A percentile compares a stretch with the other conserved stretches of the same genome.
Evolutionary conservation across 2,113 vertebrate species (phyloP).

Genomic region (Nematolebias whitei): DNA sequence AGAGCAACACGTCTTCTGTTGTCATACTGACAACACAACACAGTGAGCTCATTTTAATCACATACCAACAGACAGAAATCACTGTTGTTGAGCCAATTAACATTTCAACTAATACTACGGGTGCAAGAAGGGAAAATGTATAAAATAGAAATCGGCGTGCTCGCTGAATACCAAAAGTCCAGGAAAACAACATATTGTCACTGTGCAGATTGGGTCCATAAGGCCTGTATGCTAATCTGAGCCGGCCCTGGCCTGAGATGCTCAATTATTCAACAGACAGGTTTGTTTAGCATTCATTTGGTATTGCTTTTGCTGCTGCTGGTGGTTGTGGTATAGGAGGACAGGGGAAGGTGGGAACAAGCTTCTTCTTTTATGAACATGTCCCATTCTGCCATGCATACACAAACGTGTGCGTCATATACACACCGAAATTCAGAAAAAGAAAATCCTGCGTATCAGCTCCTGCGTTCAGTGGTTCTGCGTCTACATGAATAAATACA

Average conservation of each 20-base stretch:
- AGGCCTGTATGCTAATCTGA: conserved; percentile 78
- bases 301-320: conserved; percentile 69
- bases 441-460: conserved; percentile 55
- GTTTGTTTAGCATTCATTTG: conserved; percentile 81
- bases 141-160: conserved; percentile 29
- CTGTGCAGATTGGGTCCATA: conserved; percentile 76
- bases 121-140: not conserved
- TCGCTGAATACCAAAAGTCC: conserved; percentile 20
- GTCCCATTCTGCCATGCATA: conserved; percentile 5
- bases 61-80: not conserved
- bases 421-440: conserved; percentile 2
- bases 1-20: not conserved
- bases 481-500: conserved; percentile 76
- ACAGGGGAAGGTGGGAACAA: conserved; percentile 50
- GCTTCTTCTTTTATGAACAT: conserved; percentile 33
- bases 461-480: conserved; percentile 65
- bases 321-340: conserved; percentile 41
- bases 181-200: conserved; percentile 48
- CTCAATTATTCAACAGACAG: conserved; percentile 82
- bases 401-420: conserved; percentile 5
- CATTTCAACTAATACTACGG: conserved; percentile 18
- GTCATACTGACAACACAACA: not conserved
- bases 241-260: conserved; percentile 65
- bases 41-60: not conserved
- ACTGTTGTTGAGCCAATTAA: not conserved